A percentile compares a stretch with the other conserved stretches of the same genome.
These are phyloP conservation scores for Paramuricea clavata DNA, from an alignment of 92 coral and sea anemone species.

Conservation along the genomic window DNA sequence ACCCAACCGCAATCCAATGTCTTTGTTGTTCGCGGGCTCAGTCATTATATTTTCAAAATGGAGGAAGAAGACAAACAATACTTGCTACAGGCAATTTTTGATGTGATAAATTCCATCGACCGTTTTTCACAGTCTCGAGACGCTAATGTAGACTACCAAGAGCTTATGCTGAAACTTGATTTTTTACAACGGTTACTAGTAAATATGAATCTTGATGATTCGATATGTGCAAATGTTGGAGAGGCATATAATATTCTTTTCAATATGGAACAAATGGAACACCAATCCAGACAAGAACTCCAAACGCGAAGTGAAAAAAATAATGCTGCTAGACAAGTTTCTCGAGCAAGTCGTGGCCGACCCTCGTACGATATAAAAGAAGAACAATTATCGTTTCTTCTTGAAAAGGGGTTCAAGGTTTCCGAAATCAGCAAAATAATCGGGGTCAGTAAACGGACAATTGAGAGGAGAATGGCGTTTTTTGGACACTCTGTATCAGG, in stretches of 20 bases:
- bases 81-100: constrained; percentile 13
- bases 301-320: neutral
- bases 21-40: constrained; percentile 9
- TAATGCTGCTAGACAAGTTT: constrained; percentile 7
- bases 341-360: constrained; percentile 11
- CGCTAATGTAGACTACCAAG: neutral
- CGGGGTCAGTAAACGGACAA: constrained; percentile 25
- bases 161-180: constrained; percentile 17
- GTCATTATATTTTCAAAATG: constrained; percentile 1
- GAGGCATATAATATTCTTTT: constrained; percentile 8
- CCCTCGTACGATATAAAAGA: constrained; percentile 41
- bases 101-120: neutral
- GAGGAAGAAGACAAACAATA: constrained; percentile 7
- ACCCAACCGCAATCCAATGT: neutral
- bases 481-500: constrained; percentile 46
- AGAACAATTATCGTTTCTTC: constrained; percentile 36
- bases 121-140: constrained; percentile 15
- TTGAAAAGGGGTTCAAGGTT: constrained; percentile 40
- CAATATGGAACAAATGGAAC: no score
- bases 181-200: constrained; percentile 25
- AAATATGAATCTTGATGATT: constrained; percentile 7
- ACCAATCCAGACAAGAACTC: no score
- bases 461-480: constrained; percentile 30
- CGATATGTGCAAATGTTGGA: constrained; percentile 7
- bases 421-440: constrained; percentile 17